phyloP scores from a whole-genome alignment of 2,113 vertebrate species.

The Myotis davidii region DNA sequence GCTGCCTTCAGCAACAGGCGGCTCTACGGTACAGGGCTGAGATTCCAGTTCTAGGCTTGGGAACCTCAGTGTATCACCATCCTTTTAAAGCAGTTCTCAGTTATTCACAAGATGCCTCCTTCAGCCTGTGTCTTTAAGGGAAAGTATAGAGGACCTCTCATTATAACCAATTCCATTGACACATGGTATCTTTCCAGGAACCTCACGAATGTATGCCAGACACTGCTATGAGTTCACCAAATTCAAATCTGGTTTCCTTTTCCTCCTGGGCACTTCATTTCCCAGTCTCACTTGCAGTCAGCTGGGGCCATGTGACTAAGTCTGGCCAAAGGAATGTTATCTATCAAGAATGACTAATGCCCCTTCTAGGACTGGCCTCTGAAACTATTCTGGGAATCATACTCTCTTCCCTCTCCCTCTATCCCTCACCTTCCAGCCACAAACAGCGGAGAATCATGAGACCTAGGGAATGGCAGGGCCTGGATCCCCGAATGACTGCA shows the following conservation, averaged over 20 bases:
- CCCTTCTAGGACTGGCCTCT: not conserved
- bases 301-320: not conserved
- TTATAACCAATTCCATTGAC: not conserved
- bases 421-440: not conserved
- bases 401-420: not conserved
- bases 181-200: not conserved
- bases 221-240: not conserved
- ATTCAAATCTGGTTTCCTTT: not conserved
- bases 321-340: not conserved
- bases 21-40: not conserved
- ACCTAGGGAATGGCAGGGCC: not conserved
- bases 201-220: not conserved
- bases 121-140: not conserved
- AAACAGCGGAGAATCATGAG: not conserved
- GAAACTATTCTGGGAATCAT: not conserved
- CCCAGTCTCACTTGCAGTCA: not conserved
- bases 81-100: not conserved
- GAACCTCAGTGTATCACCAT: not conserved
- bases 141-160: not conserved
- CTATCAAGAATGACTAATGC: not conserved
- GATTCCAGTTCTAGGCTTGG: not conserved
- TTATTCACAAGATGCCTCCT: not conserved
- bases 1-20: not conserved
- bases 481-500: not conserved
- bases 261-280: not conserved